phyloP scores from a whole-genome alignment of 2,113 vertebrate species.

The Ciconia maguari region DNA sequence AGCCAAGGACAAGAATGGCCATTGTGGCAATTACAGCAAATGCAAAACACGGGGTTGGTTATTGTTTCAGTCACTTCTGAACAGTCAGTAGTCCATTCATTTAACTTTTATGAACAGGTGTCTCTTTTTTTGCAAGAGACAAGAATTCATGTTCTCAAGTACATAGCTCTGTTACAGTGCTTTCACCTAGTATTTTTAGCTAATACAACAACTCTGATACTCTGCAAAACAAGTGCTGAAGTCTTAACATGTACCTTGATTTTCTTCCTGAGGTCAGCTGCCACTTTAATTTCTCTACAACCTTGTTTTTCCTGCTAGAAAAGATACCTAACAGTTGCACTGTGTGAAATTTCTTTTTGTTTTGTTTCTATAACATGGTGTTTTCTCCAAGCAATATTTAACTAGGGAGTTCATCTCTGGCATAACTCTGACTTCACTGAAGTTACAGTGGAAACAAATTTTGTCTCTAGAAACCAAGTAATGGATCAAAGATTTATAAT shows the following conservation, averaged over 20 bases:
- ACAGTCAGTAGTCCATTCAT: neutral
- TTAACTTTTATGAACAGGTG: neutral
- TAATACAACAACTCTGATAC: neutral
- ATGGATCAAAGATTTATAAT: constrained; percentile 11
- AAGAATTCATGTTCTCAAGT: neutral
- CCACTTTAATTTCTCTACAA: neutral
- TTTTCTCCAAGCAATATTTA: neutral
- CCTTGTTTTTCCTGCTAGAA: neutral
- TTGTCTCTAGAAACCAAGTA: constrained; percentile 17
- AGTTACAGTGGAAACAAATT: neutral
- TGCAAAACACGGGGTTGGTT: neutral
- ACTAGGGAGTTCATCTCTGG: neutral
- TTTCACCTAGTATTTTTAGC: neutral
- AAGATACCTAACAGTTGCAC: neutral
- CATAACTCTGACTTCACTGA: neutral
- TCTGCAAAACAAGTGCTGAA: neutral
- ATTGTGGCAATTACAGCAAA: neutral
- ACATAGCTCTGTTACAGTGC: neutral
- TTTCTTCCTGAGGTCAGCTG: neutral
- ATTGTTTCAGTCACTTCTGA: neutral
- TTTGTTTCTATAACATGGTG: neutral
- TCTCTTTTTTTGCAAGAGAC: neutral
- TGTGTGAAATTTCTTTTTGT: neutral
- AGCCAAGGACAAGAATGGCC: neutral
- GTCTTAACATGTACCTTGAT: neutral